Evolutionary conservation across 2,888 invertebrate genomes (phyloP), one percentile per base, ranked within the genome.

Genomic region (Nymphalis polychloros): DNA sequence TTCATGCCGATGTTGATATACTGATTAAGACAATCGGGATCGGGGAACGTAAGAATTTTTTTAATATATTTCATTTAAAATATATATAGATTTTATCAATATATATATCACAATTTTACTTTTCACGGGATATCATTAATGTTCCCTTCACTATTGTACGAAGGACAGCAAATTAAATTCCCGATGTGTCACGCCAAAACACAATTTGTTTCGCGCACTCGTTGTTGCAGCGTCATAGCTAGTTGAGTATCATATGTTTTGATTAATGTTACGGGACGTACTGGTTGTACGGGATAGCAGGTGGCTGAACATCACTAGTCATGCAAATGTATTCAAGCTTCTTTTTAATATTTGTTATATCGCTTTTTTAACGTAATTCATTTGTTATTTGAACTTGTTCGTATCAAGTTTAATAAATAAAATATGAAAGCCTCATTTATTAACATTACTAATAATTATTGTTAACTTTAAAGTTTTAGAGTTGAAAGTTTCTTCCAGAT

Each of bases 161-260:
- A 19, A 31, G 31, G 55, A 19, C 20, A 57, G 23, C 63, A 81
- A 82, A 83, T 84, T 81, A 84, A 82, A 84, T 82, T 81, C 79
- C 76, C 72, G 79, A 80, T 81, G 75, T 76, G 82, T 75, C 78
- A 81, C 82, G 82, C 80, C 77, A 77, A 77, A 78, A 80, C 76
- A 75, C 71, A 77, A 84, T 84, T 84, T 72, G 84, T 76, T 76
- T 69, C 78, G 83, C 81, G 70, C 82, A 84, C 82, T 84, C 81
- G 83, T 75, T 74, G 64, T 72, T 57, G 79, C 77, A 67, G 53
- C 75, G 80, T 77, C 78, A 79, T 75, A 48, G 52, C 67, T 47
- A 20, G 59, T 41, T 47, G 52, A 61, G 53, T 47, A 20, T 49
- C 49, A 49, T 49, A 49, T 55, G 31, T 31, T 55, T 41, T 8